These are phyloP conservation scores for Zapus hudsonius DNA, from an alignment of 2,113 vertebrate genomes.

Conservation along the genomic window DNA sequence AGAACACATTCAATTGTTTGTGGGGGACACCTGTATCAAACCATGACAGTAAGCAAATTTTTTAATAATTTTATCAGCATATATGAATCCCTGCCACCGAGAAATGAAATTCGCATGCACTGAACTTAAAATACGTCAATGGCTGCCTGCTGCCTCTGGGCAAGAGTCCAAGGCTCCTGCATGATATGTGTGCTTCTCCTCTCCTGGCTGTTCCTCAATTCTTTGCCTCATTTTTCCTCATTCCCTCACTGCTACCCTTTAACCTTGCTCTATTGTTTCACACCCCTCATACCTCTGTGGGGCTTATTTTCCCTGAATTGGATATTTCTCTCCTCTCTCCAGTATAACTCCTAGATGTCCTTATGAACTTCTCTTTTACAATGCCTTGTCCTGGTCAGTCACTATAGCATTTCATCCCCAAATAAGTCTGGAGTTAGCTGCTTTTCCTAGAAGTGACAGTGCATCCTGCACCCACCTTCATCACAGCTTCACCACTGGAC, in stretches of 20 bases:
- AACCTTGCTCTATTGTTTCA: background rate
- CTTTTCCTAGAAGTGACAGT: rapidly evolving
- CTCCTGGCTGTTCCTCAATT: rapidly evolving
- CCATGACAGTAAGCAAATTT: background rate
- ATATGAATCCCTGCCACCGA: background rate
- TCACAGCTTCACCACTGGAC: rapidly evolving
- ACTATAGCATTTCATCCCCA: too few relatives aligned
- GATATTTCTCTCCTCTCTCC: background rate
- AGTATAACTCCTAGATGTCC: background rate
- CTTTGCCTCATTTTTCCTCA: too few relatives aligned
- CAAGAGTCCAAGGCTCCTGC: background rate
- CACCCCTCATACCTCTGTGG: background rate
- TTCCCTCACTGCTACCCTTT: too few relatives aligned
- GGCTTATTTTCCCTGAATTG: background rate
- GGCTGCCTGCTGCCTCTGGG: background rate
- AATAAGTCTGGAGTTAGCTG: too few relatives aligned
- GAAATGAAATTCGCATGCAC: background rate
- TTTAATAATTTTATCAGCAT: background rate
- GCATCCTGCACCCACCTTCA: too few relatives aligned
- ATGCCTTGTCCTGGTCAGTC: background rate
- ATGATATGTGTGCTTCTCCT: rapidly evolving
- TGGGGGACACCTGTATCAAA: too few relatives aligned
- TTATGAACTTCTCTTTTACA: too few relatives aligned
- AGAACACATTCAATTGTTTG: too few relatives aligned
- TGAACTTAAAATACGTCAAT: background rate